These are phyloP conservation scores for Drosophila auraria DNA, from an alignment of 1,140 invertebrate species.

Conservation along the genomic window DNA sequence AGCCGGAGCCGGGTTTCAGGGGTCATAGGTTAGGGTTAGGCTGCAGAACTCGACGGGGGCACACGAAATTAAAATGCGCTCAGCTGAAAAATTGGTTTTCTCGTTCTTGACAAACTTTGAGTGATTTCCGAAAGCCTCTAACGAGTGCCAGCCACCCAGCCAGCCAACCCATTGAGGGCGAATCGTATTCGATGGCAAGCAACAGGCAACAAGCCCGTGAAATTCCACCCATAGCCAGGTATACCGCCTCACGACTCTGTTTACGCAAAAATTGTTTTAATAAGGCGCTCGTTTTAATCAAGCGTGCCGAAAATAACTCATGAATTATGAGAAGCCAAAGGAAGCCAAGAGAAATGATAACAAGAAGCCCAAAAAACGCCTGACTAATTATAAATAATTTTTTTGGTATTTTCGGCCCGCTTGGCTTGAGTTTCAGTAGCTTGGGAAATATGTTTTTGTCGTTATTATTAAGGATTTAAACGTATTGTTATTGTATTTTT, in stretches of 20 bases:
- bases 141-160: constrained; percentile 48
- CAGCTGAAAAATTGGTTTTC: constrained; percentile 85
- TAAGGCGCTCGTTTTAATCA: constrained; percentile 66
- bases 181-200: constrained; percentile 31
- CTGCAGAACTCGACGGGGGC: constrained; percentile 57
- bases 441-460: not conserved
- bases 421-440: not conserved
- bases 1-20: constrained; percentile 3
- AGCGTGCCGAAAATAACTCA: constrained; percentile 61
- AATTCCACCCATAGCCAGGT: constrained; percentile 30
- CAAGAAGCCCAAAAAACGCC: constrained; percentile 8
- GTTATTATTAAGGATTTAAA: not conserved
- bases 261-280: constrained; percentile 63
- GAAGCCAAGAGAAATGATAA: constrained; percentile 18
- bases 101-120: constrained; percentile 83
- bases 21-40: constrained; percentile 22
- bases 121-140: constrained; percentile 82
- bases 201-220: constrained; percentile 34
- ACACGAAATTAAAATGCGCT: constrained; percentile 84
- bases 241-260: constrained; percentile 46
- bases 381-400: constrained; percentile 52
- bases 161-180: constrained; percentile 2
- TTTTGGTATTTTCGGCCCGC: constrained; percentile 11
- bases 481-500: not conserved
- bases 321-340: constrained; percentile 53